Base-by-base conservation (phyloP, 1,140 invertebrate species). In the Nomia melanderi region DNA sequence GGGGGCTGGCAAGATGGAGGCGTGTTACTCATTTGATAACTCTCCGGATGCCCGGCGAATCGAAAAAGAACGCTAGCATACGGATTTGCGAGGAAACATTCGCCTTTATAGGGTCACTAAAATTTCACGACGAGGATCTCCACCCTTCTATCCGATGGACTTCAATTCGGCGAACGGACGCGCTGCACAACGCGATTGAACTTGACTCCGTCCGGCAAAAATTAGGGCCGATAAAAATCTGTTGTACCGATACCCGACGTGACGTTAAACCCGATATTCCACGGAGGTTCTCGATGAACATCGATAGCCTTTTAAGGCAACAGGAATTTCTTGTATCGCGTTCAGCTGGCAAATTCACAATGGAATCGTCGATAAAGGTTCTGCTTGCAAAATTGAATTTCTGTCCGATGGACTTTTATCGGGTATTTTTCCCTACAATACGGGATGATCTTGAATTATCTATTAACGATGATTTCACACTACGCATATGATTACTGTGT, bases 31-130 rank as follows among this genome's bases (percentile, higher is more conserved):
- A 54, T 69, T 70, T 79, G 75, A 85, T 82, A 85, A 81, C 56
- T 73, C 56, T 73, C 11, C 23, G 12, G 29, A 0, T 75, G 20
- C 23, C 5, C 33, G n/a, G 39, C n/a, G 20, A 65, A 72, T 54
- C 50, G 71, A 23, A 54, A 50, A 60, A 14, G 64, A 25, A 83
- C 63, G 64, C 64, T 65, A 82, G 77, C 85, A 86, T 88, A 82
- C 81, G 77, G 77, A 88, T 87, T 86, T 85, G 73, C 59, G 76
- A 86, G 84, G 23, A 77, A 77, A n/a, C 79, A 82, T 88, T 84
- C 67, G 44, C 63, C 66, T 87, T 88, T 85, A 87, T 86, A 56
- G 79, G 56, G 50, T 50, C 31, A 81, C 60, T 87, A 82, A 87
- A 88, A 86, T 86, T 86, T 88, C 79, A 86, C 70, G 87, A 85